Base-by-base conservation (phyloP, 2,113 vertebrate genomes). In the Falcunculus frontatus region DNA sequence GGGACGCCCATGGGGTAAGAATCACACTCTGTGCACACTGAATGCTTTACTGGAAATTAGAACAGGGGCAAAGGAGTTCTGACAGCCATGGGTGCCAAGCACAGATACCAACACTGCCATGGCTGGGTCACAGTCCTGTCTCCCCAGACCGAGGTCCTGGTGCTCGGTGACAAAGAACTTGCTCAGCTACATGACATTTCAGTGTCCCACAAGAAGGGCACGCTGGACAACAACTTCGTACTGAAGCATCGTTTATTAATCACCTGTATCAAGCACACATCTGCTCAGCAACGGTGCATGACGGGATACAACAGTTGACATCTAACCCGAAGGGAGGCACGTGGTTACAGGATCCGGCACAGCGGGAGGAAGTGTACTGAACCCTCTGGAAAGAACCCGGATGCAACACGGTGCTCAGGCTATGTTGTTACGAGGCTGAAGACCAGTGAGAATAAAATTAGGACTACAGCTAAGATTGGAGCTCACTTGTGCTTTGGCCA, bases 201-300 rank as follows among this genome's bases (percentile, higher is more conserved):
- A 25, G 4, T 7, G 41, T 32, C 73, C 50, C 83, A 18, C 10
- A 29, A 72, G 29, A 84, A 82, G 17, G 37, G 12, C 39, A 19
- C 0, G 2, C 19, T 2, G 50, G 33, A 49, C 26, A 37, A 22
- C 6, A 1, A 6, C 29, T 8, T 46, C 0, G 6, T 95, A 73
- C 64, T 47, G 93, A 93, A 94, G 96, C 91, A 39, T 96, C 6
- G 0, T 97, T 97, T 97, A 96, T 96, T 96, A 9, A 88, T 91
- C 93, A 47, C 26, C 87, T 68, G 69, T 52, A 93, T 76, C 78
- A 85, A 91, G 94, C 95, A 87, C 84, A 79, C 89, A 82, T 78
- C 93, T 87, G 91, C 84, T 83, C 89, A 55, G 95, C 79, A 42
- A 94, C 3, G 18, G 85, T 85, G 95, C 69, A 16, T 49, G 77